Conservation (phyloP, 2,888 invertebrate genomes). For the Autographa gamma region DNA sequence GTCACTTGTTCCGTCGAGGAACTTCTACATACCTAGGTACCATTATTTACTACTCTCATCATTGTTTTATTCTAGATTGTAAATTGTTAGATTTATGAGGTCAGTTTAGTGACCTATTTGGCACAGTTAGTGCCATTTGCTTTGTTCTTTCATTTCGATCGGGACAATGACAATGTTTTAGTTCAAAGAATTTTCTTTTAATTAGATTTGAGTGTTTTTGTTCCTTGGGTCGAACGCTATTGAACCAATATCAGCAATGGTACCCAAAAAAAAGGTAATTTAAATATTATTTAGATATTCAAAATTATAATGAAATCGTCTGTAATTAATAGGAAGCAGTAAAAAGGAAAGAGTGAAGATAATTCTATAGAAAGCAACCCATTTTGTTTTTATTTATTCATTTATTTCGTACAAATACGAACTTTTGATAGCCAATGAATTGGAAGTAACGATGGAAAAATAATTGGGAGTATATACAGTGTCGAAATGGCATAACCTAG, state of each 20-base stretch:
- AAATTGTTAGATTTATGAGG: neutral
- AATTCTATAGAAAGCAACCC: neutral
- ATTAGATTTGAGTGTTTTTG: neutral
- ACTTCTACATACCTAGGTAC: neutral
- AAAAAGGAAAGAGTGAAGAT: too few relatives aligned
- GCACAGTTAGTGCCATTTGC: neutral
- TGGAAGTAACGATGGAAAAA: neutral
- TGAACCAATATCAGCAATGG: neutral
- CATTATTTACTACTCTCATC: conserved; percentile 1
- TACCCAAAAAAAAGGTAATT: neutral
- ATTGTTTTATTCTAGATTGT: neutral
- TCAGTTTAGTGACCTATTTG: neutral
- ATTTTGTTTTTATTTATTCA: too few relatives aligned
- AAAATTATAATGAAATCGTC: too few relatives aligned
- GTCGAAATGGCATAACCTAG: neutral
- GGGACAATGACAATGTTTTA: neutral
- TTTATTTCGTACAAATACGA: too few relatives aligned
- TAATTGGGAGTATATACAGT: neutral
- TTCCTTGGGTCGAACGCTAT: neutral
- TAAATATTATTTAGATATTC: neutral
- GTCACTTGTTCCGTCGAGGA: neutral
- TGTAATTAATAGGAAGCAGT: too few relatives aligned
- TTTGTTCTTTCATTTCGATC: neutral
- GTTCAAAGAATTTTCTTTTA: neutral
- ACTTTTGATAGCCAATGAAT: neutral